A percentile compares a stretch with the other conserved stretches of the same genome.
These are phyloP conservation scores for Drosophila navojoa DNA, from an alignment of 1,140 invertebrate species.

Conservation along the genomic window DNA sequence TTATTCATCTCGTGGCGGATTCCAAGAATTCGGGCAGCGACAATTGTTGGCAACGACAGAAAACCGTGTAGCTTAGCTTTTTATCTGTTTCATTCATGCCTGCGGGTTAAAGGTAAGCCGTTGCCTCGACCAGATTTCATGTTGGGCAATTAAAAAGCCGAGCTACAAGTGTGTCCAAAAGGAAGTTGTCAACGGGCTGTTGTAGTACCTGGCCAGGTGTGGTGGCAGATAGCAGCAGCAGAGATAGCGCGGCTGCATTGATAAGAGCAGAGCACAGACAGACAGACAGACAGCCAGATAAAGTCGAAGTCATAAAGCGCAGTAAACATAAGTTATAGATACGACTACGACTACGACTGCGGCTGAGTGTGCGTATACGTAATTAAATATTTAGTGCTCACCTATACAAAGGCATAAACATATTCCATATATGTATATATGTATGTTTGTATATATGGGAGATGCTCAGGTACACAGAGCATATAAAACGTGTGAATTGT, in stretches of 20 bases:
- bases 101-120: slow-evolving; percentile 17
- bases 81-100: slow-evolving; percentile 56
- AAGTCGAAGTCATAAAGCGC: slow-evolving; percentile 24
- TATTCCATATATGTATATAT: too few species aligned
- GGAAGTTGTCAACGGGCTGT: slow-evolving; percentile 69
- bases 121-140: slow-evolving; percentile 57
- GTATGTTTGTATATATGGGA: neutral
- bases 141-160: slow-evolving; percentile 55
- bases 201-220: slow-evolving; percentile 4
- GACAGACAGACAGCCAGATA: slow-evolving; percentile 31
- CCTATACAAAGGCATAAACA: too few species aligned
- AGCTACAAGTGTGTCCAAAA: slow-evolving; percentile 36
- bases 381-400: slow-evolving; percentile 65
- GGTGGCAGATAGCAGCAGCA: neutral
- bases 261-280: slow-evolving; percentile 29
- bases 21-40: slow-evolving; percentile 26
- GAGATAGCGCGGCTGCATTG: slow-evolving; percentile 43
- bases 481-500: slow-evolving; percentile 69
- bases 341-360: neutral
- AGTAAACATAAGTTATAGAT: neutral
- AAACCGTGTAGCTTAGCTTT: slow-evolving; percentile 9
- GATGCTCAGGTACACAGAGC: slow-evolving; percentile 1
- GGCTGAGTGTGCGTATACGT: slow-evolving; percentile 19
- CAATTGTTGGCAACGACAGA: slow-evolving; percentile 45
- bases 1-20: slow-evolving; percentile 9